Evolutionary conservation across 1,140 invertebrate genomes (phyloP), one percentile per base, ranked within the genome.

Genomic region (Contarinia nasturtii): DNA sequence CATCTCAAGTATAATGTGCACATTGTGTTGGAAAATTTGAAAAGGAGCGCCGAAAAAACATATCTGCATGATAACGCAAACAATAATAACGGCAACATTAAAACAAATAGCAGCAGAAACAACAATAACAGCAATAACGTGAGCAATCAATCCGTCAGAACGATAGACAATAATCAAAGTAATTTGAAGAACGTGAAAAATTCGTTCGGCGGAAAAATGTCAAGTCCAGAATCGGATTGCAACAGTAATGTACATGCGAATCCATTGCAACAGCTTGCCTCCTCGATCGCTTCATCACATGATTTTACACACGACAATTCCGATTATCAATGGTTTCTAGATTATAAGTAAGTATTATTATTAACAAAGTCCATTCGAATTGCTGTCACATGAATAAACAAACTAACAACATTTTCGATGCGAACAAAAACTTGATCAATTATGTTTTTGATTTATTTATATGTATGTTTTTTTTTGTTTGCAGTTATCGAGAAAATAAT

Each of bases 221-320:
- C 57, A 51, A 74, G 71, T 52, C 72, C 72, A 46, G 70, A 73
- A 51, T 74, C 73, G 14, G 73, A 75, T 53, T 75, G 70, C 54
- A 75, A 75, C 53, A 75, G 72, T 48, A 75, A 75, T 60, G 67
- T 63, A 52, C 60, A 63, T 15, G 60, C 54, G 48, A 63, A 66
- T 55, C 12, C 60, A 56, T 55, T 58, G 22, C n/a, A 33, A 27
- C 45, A 20, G n/a, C 51, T 63, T 46, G 63, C 59, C 51, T 64
- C 60, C 42, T 64, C 61, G 42, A 50, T 64, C 51, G 61, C 61
- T 49, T 64, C 61, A 36, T 63, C 61, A 36, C 61, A 63, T 51
- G 83, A 86, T 62, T 86, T 86, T 63, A 79, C 85, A 59, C 84
- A 86, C 64, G 84, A 87, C 65, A 86, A 86, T 69, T 84, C 80